phyloP scores from a whole-genome alignment of 2,888 invertebrate species.

The Hyposoter dolosus region DNA sequence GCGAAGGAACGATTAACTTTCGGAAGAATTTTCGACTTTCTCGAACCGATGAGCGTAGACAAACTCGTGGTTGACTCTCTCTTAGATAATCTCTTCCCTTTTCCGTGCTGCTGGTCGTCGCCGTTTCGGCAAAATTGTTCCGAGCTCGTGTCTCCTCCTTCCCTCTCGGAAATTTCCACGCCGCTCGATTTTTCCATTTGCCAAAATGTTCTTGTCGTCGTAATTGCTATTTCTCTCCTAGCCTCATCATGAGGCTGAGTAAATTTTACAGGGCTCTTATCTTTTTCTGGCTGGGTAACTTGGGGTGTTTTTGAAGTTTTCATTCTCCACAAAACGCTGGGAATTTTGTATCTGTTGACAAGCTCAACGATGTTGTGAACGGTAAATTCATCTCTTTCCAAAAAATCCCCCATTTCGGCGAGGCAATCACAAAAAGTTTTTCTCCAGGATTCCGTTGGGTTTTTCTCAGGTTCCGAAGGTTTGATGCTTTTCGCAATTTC shows the following conservation, averaged over 20 bases:
- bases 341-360: slow-evolving; percentile 58
- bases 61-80: slow-evolving; percentile 29
- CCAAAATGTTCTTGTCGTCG: neutral
- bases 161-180: neutral
- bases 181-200: neutral
- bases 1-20: neutral
- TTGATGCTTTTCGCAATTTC: slow-evolving; percentile 83
- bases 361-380: slow-evolving; percentile 67
- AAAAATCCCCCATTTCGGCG: slow-evolving; percentile 64
- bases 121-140: neutral
- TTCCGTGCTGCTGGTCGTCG: neutral
- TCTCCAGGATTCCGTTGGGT: slow-evolving; percentile 31
- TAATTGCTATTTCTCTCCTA: neutral
- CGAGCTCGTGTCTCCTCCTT: neutral
- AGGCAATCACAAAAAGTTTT: slow-evolving; percentile 68
- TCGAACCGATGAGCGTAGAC: neutral
- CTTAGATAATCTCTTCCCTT: slow-evolving; percentile 1
- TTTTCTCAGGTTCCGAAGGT: slow-evolving; percentile 44
- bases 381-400: slow-evolving; percentile 68
- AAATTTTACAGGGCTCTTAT: neutral
- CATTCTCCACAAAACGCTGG: slow-evolving; percentile 11
- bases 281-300: neutral
- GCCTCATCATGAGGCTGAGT: neutral
- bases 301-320: neutral
- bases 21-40: slow-evolving; percentile 24